Evolutionary conservation across 2,888 invertebrate species (phyloP), one percentile per base, ranked within the genome.

Genomic region (Clistopyga incitator): DNA sequence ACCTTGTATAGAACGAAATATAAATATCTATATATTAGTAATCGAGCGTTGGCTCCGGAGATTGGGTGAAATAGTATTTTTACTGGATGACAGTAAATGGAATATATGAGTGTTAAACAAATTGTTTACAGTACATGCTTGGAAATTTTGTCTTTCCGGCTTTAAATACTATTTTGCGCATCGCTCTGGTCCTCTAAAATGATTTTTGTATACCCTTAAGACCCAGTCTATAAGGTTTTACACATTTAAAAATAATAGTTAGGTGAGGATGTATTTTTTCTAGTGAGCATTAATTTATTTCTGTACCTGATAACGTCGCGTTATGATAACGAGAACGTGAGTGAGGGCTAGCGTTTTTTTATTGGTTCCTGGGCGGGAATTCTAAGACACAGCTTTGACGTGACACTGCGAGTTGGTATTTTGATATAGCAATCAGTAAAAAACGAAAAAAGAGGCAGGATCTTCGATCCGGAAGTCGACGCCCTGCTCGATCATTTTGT

Each of bases 381-480:
- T 1, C 45, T 29, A 2, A 42, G 54, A 56, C 15, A 45, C 45
- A 72, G 18, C 50, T 61, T 52, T 52, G 20, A 38, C 18, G 61
- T 23, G 50, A 38, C 47, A 15, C 20, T 18, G n/a, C 38, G 10
- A 42, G 18, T n/a, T 50, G 6, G 18, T 8, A 50, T 50, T 50
- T n/a, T 0, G 6, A 6, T 3, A 18, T 18, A 50, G 50, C 20
- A 54, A 8, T 88, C 38, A 91, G 59, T 90, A 88, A 67, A 89
- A 91, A 79, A 90, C 83, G 56, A 89, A 78, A 52, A 90, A 87
- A 6, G 91, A 91, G 11, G 89, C 86, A 4, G 91, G 88, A 88
- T 91, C 91, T 80, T 93, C 93, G 59, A 93, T 92, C 25, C 90
- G 90, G 85, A 94, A 93, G 84, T 93, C 90, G 25, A 93, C 88